phyloP scores from a whole-genome alignment of 2,113 vertebrate genomes.

The Paradisaea rubra region DNA sequence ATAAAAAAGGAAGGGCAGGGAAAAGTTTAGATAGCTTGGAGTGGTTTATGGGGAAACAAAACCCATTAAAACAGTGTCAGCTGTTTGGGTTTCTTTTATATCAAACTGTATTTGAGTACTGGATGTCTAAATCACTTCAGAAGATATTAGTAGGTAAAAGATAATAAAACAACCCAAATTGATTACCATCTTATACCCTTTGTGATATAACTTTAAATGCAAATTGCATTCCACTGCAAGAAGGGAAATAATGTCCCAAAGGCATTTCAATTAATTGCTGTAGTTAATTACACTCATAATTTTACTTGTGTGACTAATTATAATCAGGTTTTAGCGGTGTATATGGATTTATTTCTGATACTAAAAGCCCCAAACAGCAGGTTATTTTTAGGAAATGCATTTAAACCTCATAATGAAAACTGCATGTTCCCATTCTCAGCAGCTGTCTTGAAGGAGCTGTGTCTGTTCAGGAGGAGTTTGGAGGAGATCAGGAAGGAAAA shows the following conservation, averaged over 20 bases:
- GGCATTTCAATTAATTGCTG: constrained; percentile 22
- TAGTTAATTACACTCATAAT: constrained; percentile 16
- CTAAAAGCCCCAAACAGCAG: not conserved
- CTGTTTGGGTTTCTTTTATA: not conserved
- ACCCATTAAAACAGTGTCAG: not conserved
- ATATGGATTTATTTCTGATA: not conserved
- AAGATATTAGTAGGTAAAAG: not conserved
- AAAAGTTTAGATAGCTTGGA: not conserved
- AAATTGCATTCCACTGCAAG: not conserved
- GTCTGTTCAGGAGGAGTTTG: not conserved
- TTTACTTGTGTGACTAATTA: constrained; percentile 27
- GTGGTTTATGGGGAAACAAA: not conserved
- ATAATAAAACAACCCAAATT: not conserved
- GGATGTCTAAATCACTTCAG: not conserved
- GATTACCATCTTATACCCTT: not conserved
- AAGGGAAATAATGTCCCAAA: not conserved
- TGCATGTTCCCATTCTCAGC: not conserved
- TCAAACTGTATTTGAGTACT: not conserved
- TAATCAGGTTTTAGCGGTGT: not conserved
- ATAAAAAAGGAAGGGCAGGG: not conserved
- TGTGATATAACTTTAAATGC: not conserved
- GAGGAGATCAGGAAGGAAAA: not conserved
- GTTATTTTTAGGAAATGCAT: not conserved
- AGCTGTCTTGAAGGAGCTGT: not conserved
- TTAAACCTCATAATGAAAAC: not conserved